Evolutionary conservation across 92 coral and sea anemone genomes (phyloP).

Genomic region (Palythoa grandiflora): DNA sequence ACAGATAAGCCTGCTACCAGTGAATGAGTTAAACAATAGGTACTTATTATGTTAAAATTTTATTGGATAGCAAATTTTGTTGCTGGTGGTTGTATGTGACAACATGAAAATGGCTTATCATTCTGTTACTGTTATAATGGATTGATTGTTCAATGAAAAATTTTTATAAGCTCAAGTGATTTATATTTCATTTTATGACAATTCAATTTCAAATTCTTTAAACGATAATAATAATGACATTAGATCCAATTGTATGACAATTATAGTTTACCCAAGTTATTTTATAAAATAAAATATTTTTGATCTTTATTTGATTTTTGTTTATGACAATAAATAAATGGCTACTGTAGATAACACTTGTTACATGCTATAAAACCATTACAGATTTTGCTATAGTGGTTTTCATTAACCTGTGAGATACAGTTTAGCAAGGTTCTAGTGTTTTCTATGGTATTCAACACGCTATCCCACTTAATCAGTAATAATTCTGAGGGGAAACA

Average conservation of each 20-base stretch:
- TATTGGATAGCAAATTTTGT: constrained; percentile 13
- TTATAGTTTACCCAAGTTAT: constrained; percentile 13
- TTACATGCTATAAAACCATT: constrained; percentile 13
- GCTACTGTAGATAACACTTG: constrained; percentile 16
- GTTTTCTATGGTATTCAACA: constrained; percentile 14
- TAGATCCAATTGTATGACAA: constrained; percentile 14
- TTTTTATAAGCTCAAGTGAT: constrained; percentile 13
- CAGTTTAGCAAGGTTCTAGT: constrained; percentile 16
- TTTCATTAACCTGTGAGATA: constrained; percentile 14
- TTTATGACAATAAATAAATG: constrained; percentile 11
- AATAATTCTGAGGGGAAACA: constrained; percentile 15
- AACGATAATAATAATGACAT: constrained; percentile 12
- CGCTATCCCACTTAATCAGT: constrained; percentile 16
- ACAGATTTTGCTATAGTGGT: constrained; percentile 15
- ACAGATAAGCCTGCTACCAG: constrained; percentile 17
- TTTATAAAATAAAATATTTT: constrained; percentile 8
- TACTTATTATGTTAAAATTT: constrained; percentile 10
- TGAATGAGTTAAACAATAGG: constrained; percentile 14
- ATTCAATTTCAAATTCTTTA: constrained; percentile 11
- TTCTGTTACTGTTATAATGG: constrained; percentile 14
- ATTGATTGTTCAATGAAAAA: constrained; percentile 12
- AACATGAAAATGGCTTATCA: constrained; percentile 14
- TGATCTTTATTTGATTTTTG: constrained; percentile 9
- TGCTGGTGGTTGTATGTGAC: constrained; percentile 17
- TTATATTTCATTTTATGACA: constrained; percentile 11